These are phyloP conservation scores for Mya arenaria DNA, from an alignment of 1,140 invertebrate species.

Conservation along the genomic window DNA sequence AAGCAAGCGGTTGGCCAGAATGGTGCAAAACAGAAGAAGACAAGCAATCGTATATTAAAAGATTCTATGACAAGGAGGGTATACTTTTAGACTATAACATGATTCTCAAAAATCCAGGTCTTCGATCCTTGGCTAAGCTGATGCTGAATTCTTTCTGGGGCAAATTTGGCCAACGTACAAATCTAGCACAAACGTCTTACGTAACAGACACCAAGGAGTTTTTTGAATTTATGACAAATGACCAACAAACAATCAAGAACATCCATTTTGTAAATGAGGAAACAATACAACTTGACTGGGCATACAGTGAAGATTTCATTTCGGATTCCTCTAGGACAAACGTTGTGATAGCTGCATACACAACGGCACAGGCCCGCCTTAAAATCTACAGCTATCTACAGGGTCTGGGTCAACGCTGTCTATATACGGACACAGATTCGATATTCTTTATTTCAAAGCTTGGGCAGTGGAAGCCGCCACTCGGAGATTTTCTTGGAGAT, in stretches of 20 bases:
- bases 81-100: conserved; percentile 72
- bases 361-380: conserved; percentile 78
- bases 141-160: conserved; percentile 51
- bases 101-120: conserved; percentile 76
- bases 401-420: conserved; percentile 64
- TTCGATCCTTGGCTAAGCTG: conserved; percentile 57
- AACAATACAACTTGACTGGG: conserved; percentile 17
- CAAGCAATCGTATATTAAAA: conserved; percentile 65
- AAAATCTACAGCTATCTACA: conserved; percentile 77
- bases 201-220: conserved; percentile 46
- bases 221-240: conserved; percentile 63
- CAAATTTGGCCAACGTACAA: conserved; percentile 11
- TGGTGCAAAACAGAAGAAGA: conserved; percentile 38
- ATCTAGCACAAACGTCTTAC: not conserved
- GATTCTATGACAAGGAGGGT: conserved; percentile 62
- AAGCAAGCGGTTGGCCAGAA: conserved; percentile 54
- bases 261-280: conserved; percentile 36
- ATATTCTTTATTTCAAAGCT: conserved; percentile 68
- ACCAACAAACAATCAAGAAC: not conserved
- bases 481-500: conserved; percentile 12
- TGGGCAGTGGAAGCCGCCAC: not conserved
- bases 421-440: conserved; percentile 81
- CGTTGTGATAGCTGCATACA: conserved; percentile 75
- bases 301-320: not conserved
- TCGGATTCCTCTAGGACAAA: conserved; percentile 56